Conservation (phyloP, 2,888 invertebrate genomes). For the Dioctria rufipes region DNA sequence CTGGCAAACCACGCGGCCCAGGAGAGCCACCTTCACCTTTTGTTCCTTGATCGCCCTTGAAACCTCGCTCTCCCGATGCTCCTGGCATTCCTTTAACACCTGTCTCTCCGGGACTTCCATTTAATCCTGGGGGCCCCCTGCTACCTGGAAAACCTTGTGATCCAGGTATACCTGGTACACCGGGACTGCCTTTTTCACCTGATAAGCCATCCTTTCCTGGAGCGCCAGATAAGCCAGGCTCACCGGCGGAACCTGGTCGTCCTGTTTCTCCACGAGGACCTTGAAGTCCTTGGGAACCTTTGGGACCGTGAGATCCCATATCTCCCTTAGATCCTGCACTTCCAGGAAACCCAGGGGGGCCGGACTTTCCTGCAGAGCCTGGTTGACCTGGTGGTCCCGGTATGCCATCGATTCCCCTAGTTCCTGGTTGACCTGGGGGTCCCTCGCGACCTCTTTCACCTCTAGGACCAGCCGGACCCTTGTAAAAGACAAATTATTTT, state of each 20-base stretch:
- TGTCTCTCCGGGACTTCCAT: conserved; percentile 81
- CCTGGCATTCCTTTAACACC: conserved; percentile 86
- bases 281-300: conserved; percentile 87
- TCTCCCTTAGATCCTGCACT: conserved; percentile 85
- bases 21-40: conserved; percentile 83
- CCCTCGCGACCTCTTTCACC: conserved; percentile 91
- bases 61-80: conserved; percentile 83
- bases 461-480: conserved; percentile 85
- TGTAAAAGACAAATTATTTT: conserved; percentile 52
- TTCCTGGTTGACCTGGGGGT: conserved; percentile 82
- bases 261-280: conserved; percentile 87
- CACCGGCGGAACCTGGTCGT: conserved; percentile 83
- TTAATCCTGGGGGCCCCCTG: conserved; percentile 82
- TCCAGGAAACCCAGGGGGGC: conserved; percentile 89
- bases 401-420: conserved; percentile 85
- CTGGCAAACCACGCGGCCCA: conserved; percentile 84
- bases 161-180: conserved; percentile 81
- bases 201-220: conserved; percentile 86
- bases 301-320: conserved; percentile 81
- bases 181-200: conserved; percentile 86
- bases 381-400: conserved; percentile 78
- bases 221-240: conserved; percentile 81
- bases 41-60: conserved; percentile 83
- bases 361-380: conserved; percentile 87
- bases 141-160: conserved; percentile 88